A percentile compares a stretch with the other conserved stretches of the same genome.
phyloP scores from a whole-genome alignment of 2,797 vertebrate genomes.

The Chiroxiphia lanceolata region DNA sequence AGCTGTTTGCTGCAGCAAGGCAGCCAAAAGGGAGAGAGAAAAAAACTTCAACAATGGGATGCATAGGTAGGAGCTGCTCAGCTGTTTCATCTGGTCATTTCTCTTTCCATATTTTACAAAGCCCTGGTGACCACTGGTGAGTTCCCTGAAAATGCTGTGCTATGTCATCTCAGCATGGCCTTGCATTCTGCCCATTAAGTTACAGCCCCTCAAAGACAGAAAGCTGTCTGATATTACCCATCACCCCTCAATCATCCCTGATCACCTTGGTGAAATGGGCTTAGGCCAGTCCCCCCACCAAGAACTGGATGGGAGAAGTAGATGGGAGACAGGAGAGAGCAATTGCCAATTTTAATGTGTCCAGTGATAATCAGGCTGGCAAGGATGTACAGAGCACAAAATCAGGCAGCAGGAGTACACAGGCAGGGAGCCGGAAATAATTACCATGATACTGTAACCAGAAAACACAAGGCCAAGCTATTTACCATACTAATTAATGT shows the following conservation, averaged over 20 bases:
- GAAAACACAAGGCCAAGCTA: conserved; percentile 64
- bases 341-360: not conserved
- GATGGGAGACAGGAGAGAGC: not conserved
- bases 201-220: not conserved
- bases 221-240: not conserved
- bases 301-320: not conserved
- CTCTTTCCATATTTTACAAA: not conserved
- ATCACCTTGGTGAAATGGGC: not conserved
- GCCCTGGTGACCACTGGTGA: accelerated
- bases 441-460: conserved; percentile 65
- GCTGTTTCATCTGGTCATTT: not conserved
- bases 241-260: accelerated
- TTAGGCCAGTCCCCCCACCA: not conserved
- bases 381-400: conserved; percentile 26
- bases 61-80: not conserved
- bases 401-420: conserved; percentile 47
- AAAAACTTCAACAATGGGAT: not conserved
- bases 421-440: conserved; percentile 59
- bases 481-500: conserved; percentile 68
- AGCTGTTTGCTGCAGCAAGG: not conserved
- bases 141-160: not conserved
- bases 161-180: not conserved
- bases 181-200: not conserved
- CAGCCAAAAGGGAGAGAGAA: not conserved
- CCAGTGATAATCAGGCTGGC: conserved; percentile 48